Conservation (phyloP, 2,113 vertebrate genomes). For the Tamias sibiricus region DNA sequence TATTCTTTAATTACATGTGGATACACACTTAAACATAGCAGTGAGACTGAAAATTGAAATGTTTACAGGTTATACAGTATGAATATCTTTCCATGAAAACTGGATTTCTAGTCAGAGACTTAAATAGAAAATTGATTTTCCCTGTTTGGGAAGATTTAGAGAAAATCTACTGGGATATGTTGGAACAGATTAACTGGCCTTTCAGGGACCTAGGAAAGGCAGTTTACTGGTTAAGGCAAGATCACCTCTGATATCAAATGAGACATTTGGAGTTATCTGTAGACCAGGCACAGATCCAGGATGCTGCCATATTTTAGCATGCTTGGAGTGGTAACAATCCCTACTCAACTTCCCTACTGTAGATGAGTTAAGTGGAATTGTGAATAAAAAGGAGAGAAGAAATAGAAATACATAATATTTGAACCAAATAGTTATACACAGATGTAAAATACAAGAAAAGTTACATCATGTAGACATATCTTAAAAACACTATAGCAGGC, state of each 20-base stretch:
- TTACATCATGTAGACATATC: not conserved
- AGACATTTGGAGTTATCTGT: not conserved
- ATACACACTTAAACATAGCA: not conserved
- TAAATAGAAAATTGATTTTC: slow-evolving; percentile 27
- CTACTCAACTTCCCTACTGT: not conserved
- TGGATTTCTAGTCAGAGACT: slow-evolving; percentile 15
- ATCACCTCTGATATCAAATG: not conserved
- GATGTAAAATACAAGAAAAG: not conserved
- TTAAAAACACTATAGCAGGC: not conserved
- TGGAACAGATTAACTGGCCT: not conserved
- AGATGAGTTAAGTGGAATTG: not conserved
- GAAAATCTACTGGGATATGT: not conserved
- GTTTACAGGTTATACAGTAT: not conserved
- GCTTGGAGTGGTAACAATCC: not conserved
- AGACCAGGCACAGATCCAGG: not conserved
- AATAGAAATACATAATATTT: not conserved
- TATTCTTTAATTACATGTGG: not conserved
- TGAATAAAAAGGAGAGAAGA: not conserved
- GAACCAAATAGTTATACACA: not conserved
- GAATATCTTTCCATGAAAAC: slow-evolving; percentile 5
- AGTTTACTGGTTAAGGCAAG: not conserved
- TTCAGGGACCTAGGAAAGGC: not conserved
- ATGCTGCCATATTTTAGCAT: not conserved
- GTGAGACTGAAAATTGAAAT: not conserved
- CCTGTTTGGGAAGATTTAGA: not conserved